Evolutionary conservation across 1,140 invertebrate genomes (phyloP).

Genomic region (Drosophila cardini): DNA sequence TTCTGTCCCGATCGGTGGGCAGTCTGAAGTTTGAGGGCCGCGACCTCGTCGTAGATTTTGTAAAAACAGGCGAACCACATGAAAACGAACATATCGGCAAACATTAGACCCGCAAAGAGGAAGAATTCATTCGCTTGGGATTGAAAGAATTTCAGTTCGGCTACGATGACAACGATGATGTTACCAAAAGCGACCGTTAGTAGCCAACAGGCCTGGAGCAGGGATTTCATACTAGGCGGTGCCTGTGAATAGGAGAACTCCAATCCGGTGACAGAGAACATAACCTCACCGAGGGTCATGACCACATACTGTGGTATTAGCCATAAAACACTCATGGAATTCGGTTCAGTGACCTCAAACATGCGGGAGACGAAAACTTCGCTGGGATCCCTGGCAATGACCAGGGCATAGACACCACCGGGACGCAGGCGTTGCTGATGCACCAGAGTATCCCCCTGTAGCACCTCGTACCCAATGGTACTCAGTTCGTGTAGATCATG

Average conservation of each 20-base stretch:
- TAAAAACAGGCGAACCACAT: constrained; percentile 90
- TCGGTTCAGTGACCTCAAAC: constrained; percentile 87
- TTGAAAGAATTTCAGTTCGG: constrained; percentile 79
- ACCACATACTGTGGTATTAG: constrained; percentile 94
- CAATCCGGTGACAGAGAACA: constrained; percentile 96
- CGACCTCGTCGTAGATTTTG: constrained; percentile 80
- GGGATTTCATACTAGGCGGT: constrained; percentile 94
- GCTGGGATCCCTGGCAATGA: constrained; percentile 74
- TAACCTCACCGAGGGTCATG: constrained; percentile 92
- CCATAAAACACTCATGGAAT: constrained; percentile 92
- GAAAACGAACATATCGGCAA: constrained; percentile 93
- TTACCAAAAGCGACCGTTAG: constrained; percentile 97
- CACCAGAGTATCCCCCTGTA: constrained; percentile 16
- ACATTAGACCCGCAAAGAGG: constrained; percentile 94
- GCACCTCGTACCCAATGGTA: constrained; percentile 47
- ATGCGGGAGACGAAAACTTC: constrained; percentile 34
- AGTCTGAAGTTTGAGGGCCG: constrained; percentile 5
- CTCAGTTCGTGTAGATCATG: constrained; percentile 62
- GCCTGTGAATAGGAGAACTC: constrained; percentile 96
- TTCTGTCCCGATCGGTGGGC: neutral
- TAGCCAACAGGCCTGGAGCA: constrained; percentile 95
- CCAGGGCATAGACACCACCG: constrained; percentile 87
- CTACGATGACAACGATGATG: constrained; percentile 94
- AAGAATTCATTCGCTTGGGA: constrained; percentile 91
- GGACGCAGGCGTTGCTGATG: constrained; percentile 47